Evolutionary conservation across 2,797 vertebrate species (phyloP), one percentile per base, ranked within the genome.

Genomic region (Phylloscopus collybita): DNA sequence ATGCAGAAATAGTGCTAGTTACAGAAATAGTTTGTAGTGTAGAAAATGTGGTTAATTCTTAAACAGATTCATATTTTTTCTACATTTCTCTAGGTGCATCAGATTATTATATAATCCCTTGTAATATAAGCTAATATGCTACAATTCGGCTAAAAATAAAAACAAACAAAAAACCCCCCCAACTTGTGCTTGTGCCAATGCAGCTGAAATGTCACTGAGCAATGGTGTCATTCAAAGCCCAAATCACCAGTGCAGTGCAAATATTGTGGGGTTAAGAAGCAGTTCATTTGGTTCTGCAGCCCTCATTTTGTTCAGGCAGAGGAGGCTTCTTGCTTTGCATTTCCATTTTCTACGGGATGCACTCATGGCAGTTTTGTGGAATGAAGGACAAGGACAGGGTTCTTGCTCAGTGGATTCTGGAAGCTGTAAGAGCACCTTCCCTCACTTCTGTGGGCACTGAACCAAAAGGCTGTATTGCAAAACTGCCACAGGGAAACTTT

Each of bases 191-290:
- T 78, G 38, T 86, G 45, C 44, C 56, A 72, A 13, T 29, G 42
- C 42, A 71, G 60, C 70, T 79, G 86, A 88, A 95, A 81, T 79
- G 62, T 80, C 51, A 81, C 67, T 62, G 76, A 86, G 90, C 80
- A 94, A 86, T 75, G 36, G 47, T 10, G 16, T 18, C 11, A 0
- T 56, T 76, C 30, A 47, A 73, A 87, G 40, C 49, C 53, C 74
- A 70, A 29, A 86, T 81, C 75, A 81, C 23, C 53, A 70, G 74
- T 29, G 29, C 71, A 72, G 51, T 23, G 25, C 81, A 93, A 88
- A 87, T 59, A 56, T 17, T 62, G 32, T 73, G 2, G 1, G 22
- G 44, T 92, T 66, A 91, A 74, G 27, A 6, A 70, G 21, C n/a
- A 70, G 71, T 67, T 85, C 40, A 27, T 82, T 93, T 64, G 60